phyloP scores from a whole-genome alignment of 1,140 invertebrate genomes.

The Pseudomyrmex sp. region DNA sequence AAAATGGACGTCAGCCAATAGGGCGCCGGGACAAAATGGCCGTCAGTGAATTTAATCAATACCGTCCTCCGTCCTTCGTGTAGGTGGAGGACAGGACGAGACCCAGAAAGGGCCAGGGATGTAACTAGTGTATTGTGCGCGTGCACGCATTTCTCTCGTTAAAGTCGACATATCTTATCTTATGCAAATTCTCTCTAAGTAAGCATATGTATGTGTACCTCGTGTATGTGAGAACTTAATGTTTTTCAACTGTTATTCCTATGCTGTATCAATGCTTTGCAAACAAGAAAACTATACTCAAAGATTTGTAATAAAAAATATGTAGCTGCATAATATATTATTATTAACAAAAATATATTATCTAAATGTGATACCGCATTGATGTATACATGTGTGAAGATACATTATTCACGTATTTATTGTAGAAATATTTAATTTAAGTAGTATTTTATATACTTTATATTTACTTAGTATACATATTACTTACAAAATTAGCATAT shows the following conservation, averaged over 20 bases:
- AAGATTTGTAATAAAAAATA: too few species aligned
- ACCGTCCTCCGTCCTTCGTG: conserved; percentile 73
- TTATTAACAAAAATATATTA: too few species aligned
- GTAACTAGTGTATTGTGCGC: conserved; percentile 71
- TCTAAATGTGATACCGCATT: too few species aligned
- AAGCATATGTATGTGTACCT: conserved; percentile 27
- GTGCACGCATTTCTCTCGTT: conserved; percentile 46
- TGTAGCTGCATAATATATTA: too few species aligned
- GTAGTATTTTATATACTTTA: too few species aligned
- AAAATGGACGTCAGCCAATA: conserved; percentile 84
- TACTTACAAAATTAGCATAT: too few species aligned
- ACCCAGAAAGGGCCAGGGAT: conserved; percentile 72
- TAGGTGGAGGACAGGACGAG: conserved; percentile 73
- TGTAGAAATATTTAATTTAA: too few species aligned
- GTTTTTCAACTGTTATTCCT: not conserved
- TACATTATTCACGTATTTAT: too few species aligned
- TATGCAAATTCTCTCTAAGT: not conserved
- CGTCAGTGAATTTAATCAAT: conserved; percentile 85
- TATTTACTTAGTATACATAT: too few species aligned
- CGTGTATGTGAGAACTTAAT: conserved; percentile 2
- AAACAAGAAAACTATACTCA: not conserved
- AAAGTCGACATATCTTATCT: conserved; percentile 58
- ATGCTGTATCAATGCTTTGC: not conserved
- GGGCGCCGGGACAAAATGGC: conserved; percentile 81
- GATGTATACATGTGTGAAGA: too few species aligned